phyloP scores from a whole-genome alignment of 2,113 vertebrate species.

The Petaurus breviceps region DNA sequence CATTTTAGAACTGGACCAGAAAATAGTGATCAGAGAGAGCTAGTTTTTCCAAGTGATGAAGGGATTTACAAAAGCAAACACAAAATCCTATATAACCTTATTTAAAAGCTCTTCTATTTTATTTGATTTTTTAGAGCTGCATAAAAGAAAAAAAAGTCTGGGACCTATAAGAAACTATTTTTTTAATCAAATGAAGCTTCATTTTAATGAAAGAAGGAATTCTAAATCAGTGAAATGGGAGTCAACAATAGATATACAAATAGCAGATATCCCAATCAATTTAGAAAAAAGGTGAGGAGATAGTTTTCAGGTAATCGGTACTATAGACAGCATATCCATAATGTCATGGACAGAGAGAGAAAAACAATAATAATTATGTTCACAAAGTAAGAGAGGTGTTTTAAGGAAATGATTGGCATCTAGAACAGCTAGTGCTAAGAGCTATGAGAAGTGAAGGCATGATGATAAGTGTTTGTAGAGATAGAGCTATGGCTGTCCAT shows the following conservation, averaged over 20 bases:
- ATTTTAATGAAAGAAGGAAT: neutral
- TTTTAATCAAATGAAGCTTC: neutral
- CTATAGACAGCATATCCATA: neutral
- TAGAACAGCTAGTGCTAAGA: neutral
- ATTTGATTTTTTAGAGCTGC: neutral
- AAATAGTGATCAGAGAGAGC: neutral
- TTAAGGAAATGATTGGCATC: neutral
- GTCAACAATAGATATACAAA: neutral
- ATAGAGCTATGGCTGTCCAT: neutral
- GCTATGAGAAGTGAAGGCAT: neutral
- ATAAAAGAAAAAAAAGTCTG: neutral
- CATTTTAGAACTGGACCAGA: neutral
- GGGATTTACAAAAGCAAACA: neutral
- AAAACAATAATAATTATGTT: neutral
- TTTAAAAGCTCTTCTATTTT: neutral
- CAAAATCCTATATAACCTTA: neutral
- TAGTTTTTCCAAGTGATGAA: neutral
- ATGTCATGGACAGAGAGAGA: neutral
- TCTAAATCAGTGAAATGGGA: neutral
- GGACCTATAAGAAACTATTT: neutral
- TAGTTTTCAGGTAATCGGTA: neutral
- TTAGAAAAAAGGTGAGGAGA: neutral
- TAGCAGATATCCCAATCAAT: neutral
- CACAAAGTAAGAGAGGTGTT: neutral
- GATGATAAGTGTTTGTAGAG: neutral